These are phyloP conservation scores for Moxostoma hubbsi DNA, from an alignment of 2,797 vertebrate species.

Conservation along the genomic window DNA sequence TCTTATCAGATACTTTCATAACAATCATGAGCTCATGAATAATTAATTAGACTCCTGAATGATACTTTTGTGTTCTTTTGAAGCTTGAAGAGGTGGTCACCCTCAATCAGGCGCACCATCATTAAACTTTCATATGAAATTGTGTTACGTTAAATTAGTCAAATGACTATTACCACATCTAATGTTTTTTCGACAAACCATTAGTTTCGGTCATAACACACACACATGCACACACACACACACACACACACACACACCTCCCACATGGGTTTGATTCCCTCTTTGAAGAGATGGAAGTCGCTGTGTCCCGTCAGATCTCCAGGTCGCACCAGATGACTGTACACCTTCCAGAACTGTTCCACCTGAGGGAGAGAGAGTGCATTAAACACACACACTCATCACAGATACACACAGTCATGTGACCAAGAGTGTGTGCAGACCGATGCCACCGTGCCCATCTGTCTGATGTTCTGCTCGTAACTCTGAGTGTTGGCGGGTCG, in stretches of 20 bases:
- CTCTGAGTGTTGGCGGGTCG: slow-evolving; percentile 78
- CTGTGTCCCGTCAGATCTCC: slow-evolving; percentile 85
- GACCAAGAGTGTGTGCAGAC: slow-evolving; percentile 52
- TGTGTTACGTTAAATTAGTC: no score
- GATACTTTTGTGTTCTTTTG: no score
- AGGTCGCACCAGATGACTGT: slow-evolving; percentile 86
- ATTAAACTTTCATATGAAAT: no score
- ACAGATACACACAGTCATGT: background rate
- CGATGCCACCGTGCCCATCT: slow-evolving; percentile 78
- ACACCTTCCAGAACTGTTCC: slow-evolving; percentile 88
- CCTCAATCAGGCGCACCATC: no score
- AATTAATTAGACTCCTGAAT: no score
- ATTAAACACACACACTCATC: background rate
- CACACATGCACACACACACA: no score
- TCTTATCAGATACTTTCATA: no score
- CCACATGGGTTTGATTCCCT: slow-evolving; percentile 90
- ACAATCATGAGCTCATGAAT: no score
- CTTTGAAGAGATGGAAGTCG: slow-evolving; percentile 88
- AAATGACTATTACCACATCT: no score
- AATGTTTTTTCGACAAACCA: no score
- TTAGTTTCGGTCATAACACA: background rate
- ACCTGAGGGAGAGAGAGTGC: slow-evolving; percentile 68
- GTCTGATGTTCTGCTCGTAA: slow-evolving; percentile 81
- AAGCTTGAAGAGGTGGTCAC: no score
- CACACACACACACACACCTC: slow-evolving; percentile 70